phyloP scores from a whole-genome alignment of 2,888 invertebrate genomes.

The Drosophila atroscutellata region DNA sequence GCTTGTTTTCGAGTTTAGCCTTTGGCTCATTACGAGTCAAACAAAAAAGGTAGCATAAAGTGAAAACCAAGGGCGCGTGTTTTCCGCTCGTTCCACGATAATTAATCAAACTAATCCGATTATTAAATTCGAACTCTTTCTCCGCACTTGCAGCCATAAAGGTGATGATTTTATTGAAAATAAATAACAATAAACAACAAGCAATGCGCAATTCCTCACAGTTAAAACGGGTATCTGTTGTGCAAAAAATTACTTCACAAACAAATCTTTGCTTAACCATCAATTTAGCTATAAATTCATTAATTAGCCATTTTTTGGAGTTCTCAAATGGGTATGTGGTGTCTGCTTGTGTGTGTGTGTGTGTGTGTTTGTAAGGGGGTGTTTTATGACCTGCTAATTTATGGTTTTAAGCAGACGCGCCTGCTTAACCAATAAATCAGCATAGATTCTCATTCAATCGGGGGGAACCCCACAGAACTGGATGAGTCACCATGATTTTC shows the following conservation, averaged over 20 bases:
- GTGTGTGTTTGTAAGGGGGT: constrained; percentile 24
- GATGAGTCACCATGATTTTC: constrained; percentile 5
- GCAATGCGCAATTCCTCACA: constrained; percentile 31
- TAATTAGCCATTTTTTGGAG: constrained; percentile 52
- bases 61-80: constrained; percentile 54
- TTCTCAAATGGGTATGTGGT: not conserved
- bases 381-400: constrained; percentile 51
- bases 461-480: constrained; percentile 10
- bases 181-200: constrained; percentile 17
- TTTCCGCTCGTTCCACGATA: constrained; percentile 25
- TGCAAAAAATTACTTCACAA: not conserved
- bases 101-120: constrained; percentile 74
- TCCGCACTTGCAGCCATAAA: constrained; percentile 36
- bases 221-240: constrained; percentile 47
- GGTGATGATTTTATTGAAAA: constrained; percentile 74
- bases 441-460: constrained; percentile 1
- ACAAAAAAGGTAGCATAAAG: constrained; percentile 1
- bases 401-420: constrained; percentile 22
- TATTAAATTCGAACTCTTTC: constrained; percentile 48
- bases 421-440: constrained; percentile 39
- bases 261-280: constrained; percentile 21
- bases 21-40: constrained; percentile 32
- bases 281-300: constrained; percentile 61
- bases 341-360: not conserved
- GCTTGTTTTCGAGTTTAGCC: not conserved